Evolutionary conservation across 2,888 invertebrate genomes (phyloP), one percentile per base, ranked within the genome.

Genomic region (Rhagophthalmus giganteus): DNA sequence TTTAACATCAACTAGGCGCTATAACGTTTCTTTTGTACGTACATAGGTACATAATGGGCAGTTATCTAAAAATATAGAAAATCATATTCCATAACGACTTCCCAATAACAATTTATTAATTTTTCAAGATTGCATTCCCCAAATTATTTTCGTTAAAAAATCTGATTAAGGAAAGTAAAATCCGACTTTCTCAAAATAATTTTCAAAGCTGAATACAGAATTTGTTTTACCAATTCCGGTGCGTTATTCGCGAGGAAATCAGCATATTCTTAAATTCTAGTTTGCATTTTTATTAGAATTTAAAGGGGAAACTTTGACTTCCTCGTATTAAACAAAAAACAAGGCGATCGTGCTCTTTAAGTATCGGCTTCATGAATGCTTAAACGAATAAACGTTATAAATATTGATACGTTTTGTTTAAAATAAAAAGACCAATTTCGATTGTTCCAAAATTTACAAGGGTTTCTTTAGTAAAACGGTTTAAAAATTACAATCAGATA

Each of bases 241-340:
- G 26, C 32, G 30, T 11, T 35, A 42, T 48, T 42, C 35, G 38
- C 41, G 27, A 47, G 40, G 39, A 48, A 48, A 48, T 48, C 47
- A 48, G 49, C 41, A 49, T 49, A 49, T 54, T 54, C 38, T 54
- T 50, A 39, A 50, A 26, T 39, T 35, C 41, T 41, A 42, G 45
- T 54, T 54, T 40, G 46, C 49, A 54, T 54, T 50, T 54, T 54
- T 54, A 54, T 54, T 54, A 42, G 37, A 50, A 54, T 25, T 54
- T 54, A 53, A 53, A 53, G 50, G 40, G 41, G 44, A 50, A 44
- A 44, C 37, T 48, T 46, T 28, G 27, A 31, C 42, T 35, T n/a
- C 16, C 30, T n/a, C 27, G 11, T 42, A 30, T 44, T 20, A 35
- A 41, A 42, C 33, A 33, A 33, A 33, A 30, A 25, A 38, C 25